Evolutionary conservation across 2,888 invertebrate genomes (phyloP).

Genomic region (Limnephilus marmoratus): DNA sequence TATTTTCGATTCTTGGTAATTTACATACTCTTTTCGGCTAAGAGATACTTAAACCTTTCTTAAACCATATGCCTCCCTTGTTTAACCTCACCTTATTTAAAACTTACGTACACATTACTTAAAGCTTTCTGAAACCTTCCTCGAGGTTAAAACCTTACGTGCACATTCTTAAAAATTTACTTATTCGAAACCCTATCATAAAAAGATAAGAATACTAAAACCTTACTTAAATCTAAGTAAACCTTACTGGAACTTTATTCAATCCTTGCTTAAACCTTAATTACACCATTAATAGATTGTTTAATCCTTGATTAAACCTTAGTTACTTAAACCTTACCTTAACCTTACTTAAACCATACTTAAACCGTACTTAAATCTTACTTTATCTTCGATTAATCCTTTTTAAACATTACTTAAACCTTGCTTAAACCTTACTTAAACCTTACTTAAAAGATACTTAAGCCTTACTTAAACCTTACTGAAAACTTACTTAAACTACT

Average conservation of each 20-base stretch:
- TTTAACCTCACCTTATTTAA: background rate
- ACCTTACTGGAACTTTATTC: background rate
- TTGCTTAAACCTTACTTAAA: background rate
- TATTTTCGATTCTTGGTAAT: background rate
- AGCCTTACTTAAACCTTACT: no score
- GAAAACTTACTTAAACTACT: no score
- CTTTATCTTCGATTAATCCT: no score
- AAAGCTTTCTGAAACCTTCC: background rate
- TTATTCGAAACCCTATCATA: background rate
- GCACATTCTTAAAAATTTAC: no score
- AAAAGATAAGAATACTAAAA: background rate
- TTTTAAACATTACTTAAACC: background rate
- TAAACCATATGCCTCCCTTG: background rate
- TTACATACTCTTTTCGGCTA: background rate
- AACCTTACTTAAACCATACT: background rate
- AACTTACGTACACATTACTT: background rate
- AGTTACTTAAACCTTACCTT: no score
- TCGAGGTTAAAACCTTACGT: no score
- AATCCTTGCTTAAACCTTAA: background rate
- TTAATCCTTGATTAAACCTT: no score
- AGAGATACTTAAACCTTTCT: background rate
- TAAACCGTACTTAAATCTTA: no score
- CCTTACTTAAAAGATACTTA: no score
- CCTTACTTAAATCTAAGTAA: background rate
- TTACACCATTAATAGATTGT: background rate